Evolutionary conservation across 2,113 vertebrate genomes (phyloP).

Genomic region (Megatriorchis doriae): DNA sequence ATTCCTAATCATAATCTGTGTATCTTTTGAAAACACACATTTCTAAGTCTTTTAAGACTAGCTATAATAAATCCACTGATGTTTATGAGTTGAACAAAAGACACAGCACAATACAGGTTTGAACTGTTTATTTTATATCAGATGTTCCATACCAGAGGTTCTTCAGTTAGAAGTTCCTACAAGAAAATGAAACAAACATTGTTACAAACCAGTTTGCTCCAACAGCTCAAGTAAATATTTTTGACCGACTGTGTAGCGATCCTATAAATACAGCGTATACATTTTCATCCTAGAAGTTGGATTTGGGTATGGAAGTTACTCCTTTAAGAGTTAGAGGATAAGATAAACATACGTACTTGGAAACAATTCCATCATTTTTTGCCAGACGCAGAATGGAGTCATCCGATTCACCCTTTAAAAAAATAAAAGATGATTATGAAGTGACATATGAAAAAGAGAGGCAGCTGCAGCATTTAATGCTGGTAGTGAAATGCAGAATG

Average conservation of each 20-base stretch:
- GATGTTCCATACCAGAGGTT: slow-evolving; percentile 9
- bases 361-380: slow-evolving; percentile 84
- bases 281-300: not conserved
- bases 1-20: not conserved
- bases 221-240: not conserved
- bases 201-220: not conserved
- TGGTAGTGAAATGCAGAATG: not conserved
- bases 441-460: not conserved
- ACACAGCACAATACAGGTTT: not conserved
- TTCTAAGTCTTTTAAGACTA: not conserved
- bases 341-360: slow-evolving; percentile 78
- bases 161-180: slow-evolving; percentile 78
- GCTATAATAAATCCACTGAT: not conserved
- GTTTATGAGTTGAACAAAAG: not conserved
- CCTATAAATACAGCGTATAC: not conserved
- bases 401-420: slow-evolving; percentile 84
- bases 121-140: slow-evolving; percentile 75
- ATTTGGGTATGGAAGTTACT: not conserved
- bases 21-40: not conserved
- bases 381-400: slow-evolving; percentile 93
- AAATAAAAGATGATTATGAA: not conserved
- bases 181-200: slow-evolving; percentile 8
- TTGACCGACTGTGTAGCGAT: not conserved
- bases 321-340: not conserved
- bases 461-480: not conserved